phyloP scores from a whole-genome alignment of 2,888 invertebrate species.

The Dicyrtomina minuta region DNA sequence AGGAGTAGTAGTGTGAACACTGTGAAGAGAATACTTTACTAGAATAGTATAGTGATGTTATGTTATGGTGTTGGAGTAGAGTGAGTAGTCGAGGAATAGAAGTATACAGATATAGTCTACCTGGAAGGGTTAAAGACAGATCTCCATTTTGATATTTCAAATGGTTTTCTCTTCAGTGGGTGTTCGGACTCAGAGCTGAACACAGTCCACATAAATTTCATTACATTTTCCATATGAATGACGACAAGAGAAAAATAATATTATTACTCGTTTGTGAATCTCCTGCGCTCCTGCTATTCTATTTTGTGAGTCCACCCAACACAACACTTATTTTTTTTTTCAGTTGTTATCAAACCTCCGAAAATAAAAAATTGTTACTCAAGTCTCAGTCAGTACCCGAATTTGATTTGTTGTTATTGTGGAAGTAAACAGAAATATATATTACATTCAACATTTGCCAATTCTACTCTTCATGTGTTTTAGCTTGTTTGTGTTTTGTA shows the following conservation, averaged over 20 bases:
- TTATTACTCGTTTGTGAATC: too few relatives aligned
- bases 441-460: not conserved
- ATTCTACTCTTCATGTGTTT: not conserved
- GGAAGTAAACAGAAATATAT: not conserved
- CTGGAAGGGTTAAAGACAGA: conserved; percentile 9
- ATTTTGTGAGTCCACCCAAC: too few relatives aligned
- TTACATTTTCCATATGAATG: too few relatives aligned
- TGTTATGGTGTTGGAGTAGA: not conserved
- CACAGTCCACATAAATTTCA: not conserved
- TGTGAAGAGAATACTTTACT: too few relatives aligned
- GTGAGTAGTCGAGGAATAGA: not conserved
- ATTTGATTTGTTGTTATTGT: not conserved
- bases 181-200: conserved; percentile 12
- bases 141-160: conserved; percentile 29
- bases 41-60: too few relatives aligned
- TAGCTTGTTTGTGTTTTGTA: not conserved
- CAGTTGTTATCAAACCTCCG: too few relatives aligned
- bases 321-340: too few relatives aligned
- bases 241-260: too few relatives aligned
- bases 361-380: too few relatives aligned
- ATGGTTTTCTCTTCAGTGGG: conserved; percentile 23
- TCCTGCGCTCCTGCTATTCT: too few relatives aligned
- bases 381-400: too few relatives aligned
- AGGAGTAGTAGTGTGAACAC: not conserved
- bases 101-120: not conserved